Evolutionary conservation across 2,888 invertebrate genomes (phyloP), one percentile per base, ranked within the genome.

Genomic region (Oeneis ivallda): DNA sequence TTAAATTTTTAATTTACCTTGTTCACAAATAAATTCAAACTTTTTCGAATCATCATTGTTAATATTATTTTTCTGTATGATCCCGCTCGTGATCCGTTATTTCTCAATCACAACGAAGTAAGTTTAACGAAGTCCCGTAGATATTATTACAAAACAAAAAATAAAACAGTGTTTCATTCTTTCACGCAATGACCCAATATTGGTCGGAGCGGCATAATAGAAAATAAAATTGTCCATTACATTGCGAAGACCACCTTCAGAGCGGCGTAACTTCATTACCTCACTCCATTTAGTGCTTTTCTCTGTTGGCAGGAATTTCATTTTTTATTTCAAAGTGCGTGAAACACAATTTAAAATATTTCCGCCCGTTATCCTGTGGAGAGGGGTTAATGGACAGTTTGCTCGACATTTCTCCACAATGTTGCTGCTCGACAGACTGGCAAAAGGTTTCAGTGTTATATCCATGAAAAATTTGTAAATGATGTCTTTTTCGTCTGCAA

Each of bases 321-420:
- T 49, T 26, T 56, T 76, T 73, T 71, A 74, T 77, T 77, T 73
- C 68, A 63, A 71, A 67, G 62, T 72, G 70, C 70, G 71, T 71
- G 68, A 75, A 76, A 77, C 70, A 76, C 74, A 70, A 75, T 79
- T 79, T 74, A 75, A 79, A 81, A 76, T 75, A 76, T 77, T 76
- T 73, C 54, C 39, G 37, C 5, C 4, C 50, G 11, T 26, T 32
- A 37, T 19, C 56, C 19, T 11, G 56, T 19, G 41, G 19, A 17
- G 2, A 10, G 13, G 34, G 8, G 34, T 53, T 53, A 15, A 53
- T 53, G 53, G 53, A 37, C 53, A 37, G 10, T 39, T 41, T 8
- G 19, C 19, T 26, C 41, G 56, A 17, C 41, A 39, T 19, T 56
- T 39, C 1, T 53, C 19, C 19, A 41, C 56, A 19, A 19, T 34